phyloP scores from a whole-genome alignment of 2,888 invertebrate species.

The Diaperis boleti region DNA sequence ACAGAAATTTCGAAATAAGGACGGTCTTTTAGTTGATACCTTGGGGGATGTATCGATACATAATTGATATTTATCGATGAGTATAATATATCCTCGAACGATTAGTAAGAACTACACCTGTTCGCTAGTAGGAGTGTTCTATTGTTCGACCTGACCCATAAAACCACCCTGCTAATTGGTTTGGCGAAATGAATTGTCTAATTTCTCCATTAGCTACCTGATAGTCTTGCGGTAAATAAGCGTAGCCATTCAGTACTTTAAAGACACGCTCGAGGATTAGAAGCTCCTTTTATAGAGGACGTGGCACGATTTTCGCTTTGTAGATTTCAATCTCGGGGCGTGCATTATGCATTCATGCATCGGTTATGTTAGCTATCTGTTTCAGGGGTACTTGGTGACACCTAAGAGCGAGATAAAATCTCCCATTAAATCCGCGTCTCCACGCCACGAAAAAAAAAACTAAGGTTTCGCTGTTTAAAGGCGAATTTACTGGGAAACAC shows the following conservation, averaged over 20 bases:
- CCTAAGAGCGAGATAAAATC: constrained; percentile 57
- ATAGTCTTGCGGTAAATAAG: constrained; percentile 31
- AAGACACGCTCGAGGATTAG: constrained; percentile 30
- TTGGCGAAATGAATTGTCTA: constrained; percentile 36
- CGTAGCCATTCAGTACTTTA: constrained; percentile 23
- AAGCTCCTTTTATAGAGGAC: constrained; percentile 31
- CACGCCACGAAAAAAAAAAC: constrained; percentile 40
- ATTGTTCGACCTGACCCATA: not conserved
- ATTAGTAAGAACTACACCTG: too few relatives aligned
- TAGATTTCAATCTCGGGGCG: constrained; percentile 50
- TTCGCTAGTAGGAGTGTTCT: too few relatives aligned
- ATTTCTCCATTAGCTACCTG: constrained; percentile 26
- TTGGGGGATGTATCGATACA: too few relatives aligned
- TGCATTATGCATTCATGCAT: constrained; percentile 53
- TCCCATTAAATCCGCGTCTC: constrained; percentile 48
- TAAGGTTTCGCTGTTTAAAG: constrained; percentile 28
- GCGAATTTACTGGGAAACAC: constrained; percentile 25
- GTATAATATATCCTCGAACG: too few relatives aligned
- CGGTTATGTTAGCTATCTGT: constrained; percentile 56
- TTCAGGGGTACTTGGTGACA: constrained; percentile 56
- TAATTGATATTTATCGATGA: too few relatives aligned
- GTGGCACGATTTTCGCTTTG: constrained; percentile 46
- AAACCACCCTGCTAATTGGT: constrained; percentile 12
- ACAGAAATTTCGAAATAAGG: too few relatives aligned
- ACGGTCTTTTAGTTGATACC: too few relatives aligned